A percentile compares a stretch with the other conserved stretches of the same genome.
These are phyloP conservation scores for Augiades crinisus DNA, from an alignment of 2,888 invertebrate genomes.

Conservation along the genomic window DNA sequence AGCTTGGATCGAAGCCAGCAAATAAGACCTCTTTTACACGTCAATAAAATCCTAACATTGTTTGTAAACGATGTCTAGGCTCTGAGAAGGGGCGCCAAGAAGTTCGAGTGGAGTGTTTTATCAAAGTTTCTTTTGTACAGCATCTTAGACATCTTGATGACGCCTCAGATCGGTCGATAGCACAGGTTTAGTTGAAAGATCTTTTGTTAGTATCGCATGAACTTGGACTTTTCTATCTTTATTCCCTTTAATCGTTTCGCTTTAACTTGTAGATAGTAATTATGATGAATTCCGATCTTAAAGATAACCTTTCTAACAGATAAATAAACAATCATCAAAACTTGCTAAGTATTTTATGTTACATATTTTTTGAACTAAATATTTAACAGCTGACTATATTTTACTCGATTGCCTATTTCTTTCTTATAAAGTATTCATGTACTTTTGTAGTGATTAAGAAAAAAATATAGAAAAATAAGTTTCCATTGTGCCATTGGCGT, in stretches of 20 bases:
- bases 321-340: no score
- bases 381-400: no score
- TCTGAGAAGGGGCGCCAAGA: slow-evolving; percentile 19
- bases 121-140: slow-evolving; percentile 22
- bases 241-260: not conserved
- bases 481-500: no score
- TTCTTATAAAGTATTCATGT: no score
- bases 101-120: slow-evolving; percentile 18
- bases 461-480: no score
- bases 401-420: no score
- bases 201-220: slow-evolving; percentile 7
- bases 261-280: not conserved
- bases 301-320: no score
- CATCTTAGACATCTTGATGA: slow-evolving; percentile 14
- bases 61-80: slow-evolving; percentile 22
- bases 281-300: no score
- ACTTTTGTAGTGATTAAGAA: no score
- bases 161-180: slow-evolving; percentile 14
- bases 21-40: slow-evolving; percentile 15
- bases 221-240: not conserved
- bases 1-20: slow-evolving; percentile 20
- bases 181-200: slow-evolving; percentile 15
- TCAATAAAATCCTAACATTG: slow-evolving; percentile 26
- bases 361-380: no score
- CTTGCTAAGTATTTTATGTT: no score